A percentile compares a stretch with the other conserved stretches of the same genome.
Conservation (phyloP, 2,888 invertebrate species). For the Apamea crenata region DNA sequence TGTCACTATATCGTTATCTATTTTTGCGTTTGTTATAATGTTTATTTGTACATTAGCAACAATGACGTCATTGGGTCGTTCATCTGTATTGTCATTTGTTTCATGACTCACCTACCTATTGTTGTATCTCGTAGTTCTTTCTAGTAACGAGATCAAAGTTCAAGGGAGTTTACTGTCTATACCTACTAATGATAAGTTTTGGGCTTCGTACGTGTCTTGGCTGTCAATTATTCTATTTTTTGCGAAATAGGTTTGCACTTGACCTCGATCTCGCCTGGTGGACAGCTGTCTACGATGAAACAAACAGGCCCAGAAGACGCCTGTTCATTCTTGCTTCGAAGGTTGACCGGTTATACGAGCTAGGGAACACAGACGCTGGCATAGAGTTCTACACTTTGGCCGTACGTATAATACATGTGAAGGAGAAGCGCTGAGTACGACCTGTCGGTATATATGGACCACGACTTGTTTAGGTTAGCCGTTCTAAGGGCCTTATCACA, state of each 20-base stretch:
- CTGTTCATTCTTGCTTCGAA: not conserved
- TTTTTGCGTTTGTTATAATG: constrained; percentile 9
- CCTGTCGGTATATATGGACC: not conserved
- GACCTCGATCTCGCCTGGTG: not conserved
- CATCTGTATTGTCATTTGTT: constrained; percentile 29
- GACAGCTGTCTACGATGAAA: not conserved
- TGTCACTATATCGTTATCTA: not conserved
- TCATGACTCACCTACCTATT: constrained; percentile 31
- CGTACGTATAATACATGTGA: not conserved
- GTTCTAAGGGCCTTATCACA: no score
- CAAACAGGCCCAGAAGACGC: not conserved
- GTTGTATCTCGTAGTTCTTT: not conserved
- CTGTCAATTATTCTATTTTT: not conserved
- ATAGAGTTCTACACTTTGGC: not conserved
- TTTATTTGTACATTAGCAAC: constrained; percentile 14
- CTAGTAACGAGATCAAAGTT: constrained; percentile 21
- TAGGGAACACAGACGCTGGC: not conserved
- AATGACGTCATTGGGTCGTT: constrained; percentile 41
- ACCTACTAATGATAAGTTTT: not conserved
- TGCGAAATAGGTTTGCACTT: not conserved
- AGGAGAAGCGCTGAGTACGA: not conserved
- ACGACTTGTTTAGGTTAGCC: not conserved
- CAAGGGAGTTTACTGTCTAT: constrained; percentile 22
- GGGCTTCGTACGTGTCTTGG: not conserved
- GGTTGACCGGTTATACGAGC: not conserved